phyloP scores from a whole-genome alignment of 2,797 vertebrate genomes.

The Poeciliopsis presidionis region DNA sequence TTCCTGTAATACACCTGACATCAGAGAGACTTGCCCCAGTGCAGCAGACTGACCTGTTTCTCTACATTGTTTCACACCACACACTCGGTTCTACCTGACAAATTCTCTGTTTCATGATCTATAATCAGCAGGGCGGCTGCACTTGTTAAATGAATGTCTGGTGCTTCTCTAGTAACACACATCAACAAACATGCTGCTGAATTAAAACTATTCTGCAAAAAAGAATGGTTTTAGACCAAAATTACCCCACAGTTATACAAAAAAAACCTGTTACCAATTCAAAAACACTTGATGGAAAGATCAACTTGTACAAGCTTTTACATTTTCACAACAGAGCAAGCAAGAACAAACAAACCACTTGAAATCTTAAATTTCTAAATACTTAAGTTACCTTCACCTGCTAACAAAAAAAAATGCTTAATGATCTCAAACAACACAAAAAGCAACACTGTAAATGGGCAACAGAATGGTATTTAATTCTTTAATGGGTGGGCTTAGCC shows the following conservation, averaged over 20 bases:
- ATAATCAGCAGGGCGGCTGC: background rate
- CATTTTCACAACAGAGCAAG: background rate
- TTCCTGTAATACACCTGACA: background rate
- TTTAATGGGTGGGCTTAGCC: background rate
- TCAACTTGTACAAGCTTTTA: background rate
- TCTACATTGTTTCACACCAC: background rate
- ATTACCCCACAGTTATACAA: background rate
- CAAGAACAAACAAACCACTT: background rate
- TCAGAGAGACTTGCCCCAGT: background rate
- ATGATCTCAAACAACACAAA: background rate
- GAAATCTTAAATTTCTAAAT: background rate
- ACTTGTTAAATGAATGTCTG: background rate
- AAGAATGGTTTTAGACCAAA: background rate
- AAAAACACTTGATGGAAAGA: background rate
- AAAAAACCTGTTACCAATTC: background rate
- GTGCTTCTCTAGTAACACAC: background rate
- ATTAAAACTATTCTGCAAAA: background rate
- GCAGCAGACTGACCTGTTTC: conserved; percentile 18
- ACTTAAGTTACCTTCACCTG: background rate
- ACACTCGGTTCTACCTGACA: background rate
- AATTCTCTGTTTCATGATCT: background rate
- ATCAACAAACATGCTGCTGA: background rate
- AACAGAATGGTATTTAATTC: background rate
- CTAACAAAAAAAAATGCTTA: background rate
- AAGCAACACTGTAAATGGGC: background rate